These are phyloP conservation scores for Sebastes melanostomus DNA, from an alignment of 2,797 vertebrate species.

Conservation along the genomic window DNA sequence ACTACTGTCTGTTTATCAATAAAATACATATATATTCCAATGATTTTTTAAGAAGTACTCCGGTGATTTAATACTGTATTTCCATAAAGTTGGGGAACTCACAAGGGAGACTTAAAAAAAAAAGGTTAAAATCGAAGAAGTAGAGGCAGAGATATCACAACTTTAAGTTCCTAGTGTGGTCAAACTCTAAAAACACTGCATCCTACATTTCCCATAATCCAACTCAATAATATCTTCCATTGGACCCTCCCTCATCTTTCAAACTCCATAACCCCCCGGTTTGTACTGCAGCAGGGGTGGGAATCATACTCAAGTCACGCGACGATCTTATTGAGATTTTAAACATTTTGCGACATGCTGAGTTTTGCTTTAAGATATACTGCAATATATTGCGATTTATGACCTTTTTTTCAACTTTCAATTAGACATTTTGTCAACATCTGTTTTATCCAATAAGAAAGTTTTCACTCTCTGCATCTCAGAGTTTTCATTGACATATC, in stretches of 20 bases:
- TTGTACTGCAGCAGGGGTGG: no score
- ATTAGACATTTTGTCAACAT: no score
- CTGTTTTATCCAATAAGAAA: no score
- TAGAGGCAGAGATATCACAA: not conserved
- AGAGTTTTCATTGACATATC: no score
- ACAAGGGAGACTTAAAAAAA: not conserved
- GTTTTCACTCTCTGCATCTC: no score
- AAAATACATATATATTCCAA: not conserved
- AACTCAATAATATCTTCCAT: not conserved
- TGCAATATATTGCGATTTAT: no score
- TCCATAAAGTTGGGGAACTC: not conserved
- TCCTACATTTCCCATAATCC: not conserved
- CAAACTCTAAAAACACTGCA: not conserved
- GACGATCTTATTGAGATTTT: no score
- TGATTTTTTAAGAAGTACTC: not conserved
- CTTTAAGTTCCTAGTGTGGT: not conserved
- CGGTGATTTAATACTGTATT: not conserved
- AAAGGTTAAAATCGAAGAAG: not conserved
- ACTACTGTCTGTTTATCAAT: not conserved
- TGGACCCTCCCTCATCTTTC: not conserved
- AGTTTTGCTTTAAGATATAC: no score
- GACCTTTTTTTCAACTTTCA: no score
- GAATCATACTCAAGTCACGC: no score
- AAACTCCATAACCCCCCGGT: no score
- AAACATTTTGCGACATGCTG: no score